These are phyloP conservation scores for Malurus splendens DNA, from an alignment of 2,797 vertebrate genomes.

Conservation along the genomic window DNA sequence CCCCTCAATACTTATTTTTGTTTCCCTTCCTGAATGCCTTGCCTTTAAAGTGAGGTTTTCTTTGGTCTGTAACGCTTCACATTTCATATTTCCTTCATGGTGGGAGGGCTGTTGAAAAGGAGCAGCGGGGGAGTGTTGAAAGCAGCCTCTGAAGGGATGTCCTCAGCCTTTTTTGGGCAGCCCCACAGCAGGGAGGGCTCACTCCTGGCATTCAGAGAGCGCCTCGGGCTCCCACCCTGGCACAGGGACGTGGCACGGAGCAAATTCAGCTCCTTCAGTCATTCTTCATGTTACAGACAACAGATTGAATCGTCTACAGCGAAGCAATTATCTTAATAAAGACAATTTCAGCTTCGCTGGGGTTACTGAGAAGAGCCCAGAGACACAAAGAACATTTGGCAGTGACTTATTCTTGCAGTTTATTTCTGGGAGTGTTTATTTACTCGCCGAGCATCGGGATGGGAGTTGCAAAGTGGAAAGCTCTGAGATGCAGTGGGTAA, in stretches of 20 bases:
- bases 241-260: background rate
- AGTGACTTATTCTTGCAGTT: background rate
- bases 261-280: background rate
- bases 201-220: background rate
- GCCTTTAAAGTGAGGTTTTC: background rate
- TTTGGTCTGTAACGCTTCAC: background rate
- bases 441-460: background rate
- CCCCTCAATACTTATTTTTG: background rate
- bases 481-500: background rate
- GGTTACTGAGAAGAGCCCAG: background rate
- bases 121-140: background rate
- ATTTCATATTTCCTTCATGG: background rate
- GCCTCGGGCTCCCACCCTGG: background rate
- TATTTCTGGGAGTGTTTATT: background rate
- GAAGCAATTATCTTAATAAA: constrained; percentile 34
- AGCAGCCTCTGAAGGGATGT: background rate
- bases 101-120: background rate
- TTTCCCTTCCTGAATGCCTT: background rate
- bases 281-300: background rate
- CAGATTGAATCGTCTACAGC: constrained; percentile 32
- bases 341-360: constrained; percentile 31
- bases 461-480: background rate
- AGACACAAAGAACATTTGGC: background rate
- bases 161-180: background rate
- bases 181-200: background rate